Evolutionary conservation across 2,888 invertebrate species (phyloP).

Genomic region (Embidobia sp.): DNA sequence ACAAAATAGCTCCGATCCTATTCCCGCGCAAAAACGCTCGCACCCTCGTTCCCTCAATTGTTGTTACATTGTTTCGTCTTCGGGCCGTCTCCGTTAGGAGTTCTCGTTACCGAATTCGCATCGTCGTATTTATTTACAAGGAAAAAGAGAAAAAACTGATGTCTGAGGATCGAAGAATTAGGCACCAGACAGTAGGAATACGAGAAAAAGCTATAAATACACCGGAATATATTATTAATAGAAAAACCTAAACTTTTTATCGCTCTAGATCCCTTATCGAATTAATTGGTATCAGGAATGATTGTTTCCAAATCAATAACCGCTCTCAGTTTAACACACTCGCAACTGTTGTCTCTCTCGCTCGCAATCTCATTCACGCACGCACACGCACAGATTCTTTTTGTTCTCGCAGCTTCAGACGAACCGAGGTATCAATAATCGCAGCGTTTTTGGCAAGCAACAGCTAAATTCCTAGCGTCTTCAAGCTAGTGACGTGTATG

Average conservation of each 20-base stretch:
- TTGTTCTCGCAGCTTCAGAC: slow-evolving; percentile 18
- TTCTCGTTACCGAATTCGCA: slow-evolving; percentile 43
- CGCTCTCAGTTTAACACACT: slow-evolving; percentile 32
- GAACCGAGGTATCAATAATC: slow-evolving; percentile 46
- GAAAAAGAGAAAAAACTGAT: slow-evolving; percentile 57
- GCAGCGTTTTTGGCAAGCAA: slow-evolving; percentile 34
- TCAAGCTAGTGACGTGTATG: slow-evolving; percentile 31
- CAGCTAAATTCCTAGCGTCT: slow-evolving; percentile 34
- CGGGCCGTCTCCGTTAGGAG: slow-evolving; percentile 36
- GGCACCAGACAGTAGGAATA: slow-evolving; percentile 66
- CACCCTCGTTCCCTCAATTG: slow-evolving; percentile 19
- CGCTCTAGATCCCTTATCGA: slow-evolving; percentile 57
- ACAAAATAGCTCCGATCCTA: slow-evolving; percentile 21
- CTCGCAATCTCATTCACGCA: not conserved
- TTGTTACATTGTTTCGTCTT: slow-evolving; percentile 34
- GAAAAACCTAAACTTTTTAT: slow-evolving; percentile 62
- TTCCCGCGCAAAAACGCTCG: slow-evolving; percentile 28
- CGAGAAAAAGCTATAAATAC: slow-evolving; percentile 65
- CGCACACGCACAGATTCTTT: slow-evolving; percentile 5
- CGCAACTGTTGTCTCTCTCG: no score
- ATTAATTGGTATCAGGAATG: slow-evolving; percentile 63
- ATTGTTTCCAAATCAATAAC: slow-evolving; percentile 64
- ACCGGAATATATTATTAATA: slow-evolving; percentile 63
- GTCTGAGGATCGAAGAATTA: slow-evolving; percentile 62
- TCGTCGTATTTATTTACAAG: slow-evolving; percentile 50